Base-by-base conservation (phyloP, 2,888 invertebrate genomes). In the Pseudolycoriella hygida region DNA sequence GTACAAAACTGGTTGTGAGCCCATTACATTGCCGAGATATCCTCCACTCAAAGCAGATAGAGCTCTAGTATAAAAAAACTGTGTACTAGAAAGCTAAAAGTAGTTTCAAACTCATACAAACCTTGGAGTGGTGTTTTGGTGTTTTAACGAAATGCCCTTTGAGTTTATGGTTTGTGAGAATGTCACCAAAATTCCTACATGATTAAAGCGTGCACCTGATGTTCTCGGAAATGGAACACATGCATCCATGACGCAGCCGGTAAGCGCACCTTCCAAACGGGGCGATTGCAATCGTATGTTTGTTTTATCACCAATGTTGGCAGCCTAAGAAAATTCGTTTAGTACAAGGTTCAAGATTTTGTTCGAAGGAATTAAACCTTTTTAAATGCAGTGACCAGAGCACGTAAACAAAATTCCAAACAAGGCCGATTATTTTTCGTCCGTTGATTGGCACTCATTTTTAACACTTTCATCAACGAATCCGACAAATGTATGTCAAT, bases 221-320 rank as follows among this genome's bases (percentile, higher is more conserved):
- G 93, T 94, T 45, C 89, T 72, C 0, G 94, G 94, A 63, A 92
- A 96, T 1, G 94, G 94, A 53, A 96, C 85, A 58, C 85, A 86
- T 6, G 85, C 78, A 57, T 87, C 87, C 44, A 65, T 64, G 4
- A 66, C 47, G 2, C 64, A 63, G 3, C 58, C 58, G 10, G 61
- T 59, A 3, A 62, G 48, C 0, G 64, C 66, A 6, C 66, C 66
- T 46, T 66, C 66, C 2, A 66, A 47, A 2, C 64, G 53, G 1
- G 66, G 66, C 2, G 64, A 64, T 50, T 66, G 66, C 31, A 66
- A 47, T 2, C 62, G 55, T 42, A 65, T 49, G 44, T 64, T 61
- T 3, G 59, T 45, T 42, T 64, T 62, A 47, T 65, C 64, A 2
- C 56, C 55, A 3, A 55, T 55, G 2, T 60, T 60, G 10, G 55